Base-by-base conservation (phyloP, 2,888 invertebrate genomes). In the Timema podura region DNA sequence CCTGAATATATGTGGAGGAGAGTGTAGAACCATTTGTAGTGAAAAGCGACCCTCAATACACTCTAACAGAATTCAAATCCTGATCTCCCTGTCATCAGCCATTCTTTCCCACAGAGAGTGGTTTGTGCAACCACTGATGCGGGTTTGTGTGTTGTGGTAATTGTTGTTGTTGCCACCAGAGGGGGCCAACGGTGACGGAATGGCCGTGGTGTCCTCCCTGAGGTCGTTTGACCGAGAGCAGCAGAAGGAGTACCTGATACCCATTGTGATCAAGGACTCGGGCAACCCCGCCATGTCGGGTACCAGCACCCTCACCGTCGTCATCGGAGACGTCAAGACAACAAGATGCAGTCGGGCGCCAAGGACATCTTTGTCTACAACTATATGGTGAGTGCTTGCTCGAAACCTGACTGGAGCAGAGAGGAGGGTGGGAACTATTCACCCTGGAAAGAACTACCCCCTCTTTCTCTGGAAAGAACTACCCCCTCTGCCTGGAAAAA, bases 321-420 rank as follows among this genome's bases (percentile, higher is more conserved):
- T 97, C 67, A 98, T 99, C 77, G 98, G 98, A 44, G 98, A 99
- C 82, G 92, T 94, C 44, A 99, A 99, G 98, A 98, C 81, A 98
- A 98, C 82, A 95, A 96, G 83, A 99, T 98, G 95, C 94, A 94
- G 79, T 95, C 98, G 0, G 99, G 98, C 1, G 91, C 93, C 6
- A 98, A 98, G 84, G 82, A 96, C 75, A 96, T 99, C 78, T 93
- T 96, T 79, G 96, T 98, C 3, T 98, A 98, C 82, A 98, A 96
- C 82, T 99, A 98, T 77, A 86, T 87, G 80, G 89, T 85, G 77
- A 76, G 71, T 10, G 13, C 13, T 13, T 6, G 44, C 30, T 30
- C 30, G 30, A 1, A 30, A 30, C 30, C 30, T 30, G 30, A 30
- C 30, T 30, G 30, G 30, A 30, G 30, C 30, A 30, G 30, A 30